A percentile compares a stretch with the other conserved stretches of the same genome.
Evolutionary conservation across 2,888 invertebrate species (phyloP).

Genomic region (Chloroclystis v-ata): DNA sequence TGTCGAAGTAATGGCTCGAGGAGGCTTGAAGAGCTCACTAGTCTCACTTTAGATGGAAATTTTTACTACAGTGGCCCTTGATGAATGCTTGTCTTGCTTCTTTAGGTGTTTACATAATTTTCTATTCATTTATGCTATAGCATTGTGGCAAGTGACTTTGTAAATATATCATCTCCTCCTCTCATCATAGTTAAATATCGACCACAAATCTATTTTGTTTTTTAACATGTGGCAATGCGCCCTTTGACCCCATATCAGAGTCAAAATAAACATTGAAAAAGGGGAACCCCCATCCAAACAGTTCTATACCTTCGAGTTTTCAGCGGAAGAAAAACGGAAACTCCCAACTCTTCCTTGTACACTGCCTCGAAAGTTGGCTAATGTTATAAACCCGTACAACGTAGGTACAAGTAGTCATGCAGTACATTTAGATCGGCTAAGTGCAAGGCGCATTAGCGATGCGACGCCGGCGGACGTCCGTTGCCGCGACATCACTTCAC

Average conservation of each 20-base stretch:
- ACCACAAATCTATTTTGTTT: too few relatives aligned
- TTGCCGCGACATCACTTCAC: conserved; percentile 49
- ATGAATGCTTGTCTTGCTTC: neutral
- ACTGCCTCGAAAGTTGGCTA: conserved; percentile 11
- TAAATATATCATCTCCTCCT: too few relatives aligned
- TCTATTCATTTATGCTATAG: too few relatives aligned
- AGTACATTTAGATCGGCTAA: conserved; percentile 55
- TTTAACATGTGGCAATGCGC: too few relatives aligned
- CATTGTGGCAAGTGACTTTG: too few relatives aligned
- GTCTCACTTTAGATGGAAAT: conserved; percentile 12
- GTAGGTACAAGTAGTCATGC: conserved; percentile 12
- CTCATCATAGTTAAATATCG: too few relatives aligned
- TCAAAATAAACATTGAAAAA: too few relatives aligned
- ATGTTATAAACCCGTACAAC: conserved; percentile 17
- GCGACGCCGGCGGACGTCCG: conserved; percentile 71
- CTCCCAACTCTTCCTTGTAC: neutral
- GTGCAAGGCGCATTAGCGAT: conserved; percentile 67
- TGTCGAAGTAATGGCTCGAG: conserved; percentile 42
- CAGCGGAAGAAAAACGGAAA: neutral
- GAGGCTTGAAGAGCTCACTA: conserved; percentile 26
- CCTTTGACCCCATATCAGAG: too few relatives aligned
- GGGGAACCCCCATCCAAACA: too few relatives aligned
- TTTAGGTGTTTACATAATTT: too few relatives aligned
- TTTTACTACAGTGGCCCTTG: conserved; percentile 23
- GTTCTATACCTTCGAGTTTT: too few relatives aligned